These are phyloP conservation scores for Lontra canadensis DNA, from an alignment of 2,113 vertebrate genomes.

Conservation along the genomic window DNA sequence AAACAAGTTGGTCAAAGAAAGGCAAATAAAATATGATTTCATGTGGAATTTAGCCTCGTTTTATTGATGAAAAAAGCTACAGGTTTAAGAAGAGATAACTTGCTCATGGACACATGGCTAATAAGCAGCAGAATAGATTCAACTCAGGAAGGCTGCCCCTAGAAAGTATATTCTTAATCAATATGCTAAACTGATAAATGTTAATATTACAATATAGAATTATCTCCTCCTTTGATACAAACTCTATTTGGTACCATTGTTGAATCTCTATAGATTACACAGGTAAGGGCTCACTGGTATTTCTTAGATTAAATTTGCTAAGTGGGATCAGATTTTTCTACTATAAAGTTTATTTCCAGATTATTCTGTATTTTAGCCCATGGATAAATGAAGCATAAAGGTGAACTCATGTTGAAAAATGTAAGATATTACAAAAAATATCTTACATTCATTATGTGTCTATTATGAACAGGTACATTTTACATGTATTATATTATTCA, in stretches of 20 bases:
- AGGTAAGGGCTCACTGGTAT: neutral
- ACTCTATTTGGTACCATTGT: neutral
- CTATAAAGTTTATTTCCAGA: neutral
- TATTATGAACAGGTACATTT: neutral
- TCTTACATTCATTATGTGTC: neutral
- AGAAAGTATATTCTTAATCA: neutral
- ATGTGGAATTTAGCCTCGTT: neutral
- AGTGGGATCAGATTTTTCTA: neutral
- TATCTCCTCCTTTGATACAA: neutral
- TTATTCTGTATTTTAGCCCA: neutral
- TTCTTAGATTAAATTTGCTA: slow-evolving; percentile 36
- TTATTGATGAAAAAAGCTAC: neutral
- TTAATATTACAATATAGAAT: neutral
- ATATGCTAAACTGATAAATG: neutral
- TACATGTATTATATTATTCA: neutral
- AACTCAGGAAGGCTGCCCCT: neutral
- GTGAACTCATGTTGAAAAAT: neutral
- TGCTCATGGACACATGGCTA: neutral
- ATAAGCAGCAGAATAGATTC: neutral
- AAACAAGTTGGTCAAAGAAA: neutral
- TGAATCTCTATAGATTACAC: neutral
- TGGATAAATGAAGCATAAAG: neutral
- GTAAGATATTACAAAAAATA: neutral
- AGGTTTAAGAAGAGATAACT: neutral
- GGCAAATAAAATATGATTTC: neutral